Evolutionary conservation across 2,888 invertebrate genomes (phyloP).

Genomic region (Acanthosepion pharaonis): DNA sequence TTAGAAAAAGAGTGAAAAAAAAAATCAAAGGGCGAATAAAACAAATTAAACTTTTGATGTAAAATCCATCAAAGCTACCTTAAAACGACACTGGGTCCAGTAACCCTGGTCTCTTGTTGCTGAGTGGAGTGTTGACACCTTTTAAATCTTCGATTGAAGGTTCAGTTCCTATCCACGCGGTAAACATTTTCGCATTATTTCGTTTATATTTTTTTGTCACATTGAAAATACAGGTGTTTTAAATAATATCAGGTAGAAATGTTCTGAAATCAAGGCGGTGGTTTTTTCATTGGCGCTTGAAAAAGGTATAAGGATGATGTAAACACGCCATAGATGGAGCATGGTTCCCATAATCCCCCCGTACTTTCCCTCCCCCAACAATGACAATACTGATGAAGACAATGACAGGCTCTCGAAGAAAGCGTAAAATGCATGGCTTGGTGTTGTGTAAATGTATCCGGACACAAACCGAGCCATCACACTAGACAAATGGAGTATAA

Average conservation of each 20-base stretch:
- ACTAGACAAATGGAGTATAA: slow-evolving; percentile 33
- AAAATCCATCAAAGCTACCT: slow-evolving; percentile 9
- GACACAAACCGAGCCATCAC: not conserved
- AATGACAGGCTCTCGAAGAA: slow-evolving; percentile 34
- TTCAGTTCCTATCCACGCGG: not conserved
- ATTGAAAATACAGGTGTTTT: not conserved
- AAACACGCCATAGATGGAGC: not conserved
- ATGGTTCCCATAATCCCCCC: not conserved
- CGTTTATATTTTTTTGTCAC: not conserved
- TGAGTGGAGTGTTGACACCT: not conserved
- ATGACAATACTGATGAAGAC: slow-evolving; percentile 33
- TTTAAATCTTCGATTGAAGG: not conserved
- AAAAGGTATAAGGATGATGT: not conserved
- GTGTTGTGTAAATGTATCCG: slow-evolving; percentile 9
- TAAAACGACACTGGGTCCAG: not conserved
- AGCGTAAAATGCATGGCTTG: slow-evolving; percentile 42
- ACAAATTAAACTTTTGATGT: not conserved
- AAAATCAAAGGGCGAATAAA: not conserved
- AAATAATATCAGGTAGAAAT: not conserved
- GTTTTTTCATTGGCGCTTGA: slow-evolving; percentile 12
- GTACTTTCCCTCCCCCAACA: not conserved
- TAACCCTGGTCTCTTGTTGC: not conserved
- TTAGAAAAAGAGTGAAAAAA: not conserved
- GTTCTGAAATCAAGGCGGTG: slow-evolving; percentile 33
- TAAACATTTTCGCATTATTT: not conserved